A percentile compares a stretch with the other conserved stretches of the same genome.
These are phyloP conservation scores for Dicerorhinus sumatrensis DNA, from an alignment of 2,113 vertebrate species.

Conservation along the genomic window DNA sequence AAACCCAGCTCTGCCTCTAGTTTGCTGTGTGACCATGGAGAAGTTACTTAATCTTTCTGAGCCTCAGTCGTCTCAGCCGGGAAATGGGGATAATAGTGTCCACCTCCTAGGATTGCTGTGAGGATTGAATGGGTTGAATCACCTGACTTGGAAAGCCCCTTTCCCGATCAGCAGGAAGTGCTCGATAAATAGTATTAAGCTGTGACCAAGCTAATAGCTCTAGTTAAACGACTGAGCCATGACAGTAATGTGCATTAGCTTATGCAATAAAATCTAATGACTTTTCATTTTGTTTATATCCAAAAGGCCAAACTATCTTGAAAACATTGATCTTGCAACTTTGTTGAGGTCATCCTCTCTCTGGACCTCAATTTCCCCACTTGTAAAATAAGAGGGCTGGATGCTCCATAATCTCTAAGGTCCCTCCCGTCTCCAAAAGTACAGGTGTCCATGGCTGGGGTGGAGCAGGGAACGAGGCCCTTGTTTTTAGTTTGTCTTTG, in stretches of 20 bases:
- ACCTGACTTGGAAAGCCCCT: background rate
- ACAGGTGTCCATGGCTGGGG: background rate
- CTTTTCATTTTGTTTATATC: background rate
- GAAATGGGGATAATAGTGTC: background rate
- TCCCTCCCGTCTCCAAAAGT: background rate
- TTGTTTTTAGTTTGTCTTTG: background rate
- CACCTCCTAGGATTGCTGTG: background rate
- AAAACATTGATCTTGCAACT: background rate
- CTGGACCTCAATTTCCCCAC: background rate
- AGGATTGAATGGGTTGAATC: background rate
- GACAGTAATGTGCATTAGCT: background rate
- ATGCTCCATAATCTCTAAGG: background rate
- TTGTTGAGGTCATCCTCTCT: background rate
- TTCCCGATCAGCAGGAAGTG: fast-evolving
- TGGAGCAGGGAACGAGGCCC: background rate
- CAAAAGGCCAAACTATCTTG: background rate
- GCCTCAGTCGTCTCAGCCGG: background rate
- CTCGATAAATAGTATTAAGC: background rate
- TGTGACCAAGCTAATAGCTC: background rate
- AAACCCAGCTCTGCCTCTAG: background rate
- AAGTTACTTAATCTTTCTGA: background rate
- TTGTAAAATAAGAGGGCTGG: background rate
- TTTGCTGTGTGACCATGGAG: background rate
- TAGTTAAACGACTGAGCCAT: background rate
- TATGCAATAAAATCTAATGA: background rate